Conservation (phyloP, 2,113 vertebrate species). For the Oncorhynchus nerka region DNA sequence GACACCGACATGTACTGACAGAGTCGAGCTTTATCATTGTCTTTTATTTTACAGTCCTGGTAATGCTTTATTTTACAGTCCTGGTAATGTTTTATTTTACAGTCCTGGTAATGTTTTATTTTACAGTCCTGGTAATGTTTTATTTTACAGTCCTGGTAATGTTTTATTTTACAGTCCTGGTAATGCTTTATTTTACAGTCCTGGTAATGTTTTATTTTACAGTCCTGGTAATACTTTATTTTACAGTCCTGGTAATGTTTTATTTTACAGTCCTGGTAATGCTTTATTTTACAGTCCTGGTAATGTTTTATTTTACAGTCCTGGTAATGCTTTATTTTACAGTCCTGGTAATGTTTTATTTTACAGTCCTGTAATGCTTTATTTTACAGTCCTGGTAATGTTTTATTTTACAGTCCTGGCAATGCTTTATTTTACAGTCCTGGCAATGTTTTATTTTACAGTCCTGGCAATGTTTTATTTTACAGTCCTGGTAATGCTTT, state of each 20-base stretch:
- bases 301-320: too few species aligned
- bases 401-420: background rate
- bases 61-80: background rate
- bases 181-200: background rate
- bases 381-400: background rate
- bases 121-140: background rate
- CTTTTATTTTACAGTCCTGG: background rate
- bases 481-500: background rate
- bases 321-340: too few species aligned
- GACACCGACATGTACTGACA: background rate
- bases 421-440: background rate
- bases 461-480: background rate
- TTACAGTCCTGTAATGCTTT: background rate
- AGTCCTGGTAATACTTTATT: background rate
- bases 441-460: background rate
- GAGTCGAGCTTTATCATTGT: too few species aligned
- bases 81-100: background rate
- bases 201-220: background rate
- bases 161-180: background rate
- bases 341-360: background rate
- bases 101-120: background rate
- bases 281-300: background rate
- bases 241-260: background rate
- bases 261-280: background rate
- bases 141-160: background rate